Conservation (phyloP, 2,113 vertebrate genomes). For the Gobius niger region DNA sequence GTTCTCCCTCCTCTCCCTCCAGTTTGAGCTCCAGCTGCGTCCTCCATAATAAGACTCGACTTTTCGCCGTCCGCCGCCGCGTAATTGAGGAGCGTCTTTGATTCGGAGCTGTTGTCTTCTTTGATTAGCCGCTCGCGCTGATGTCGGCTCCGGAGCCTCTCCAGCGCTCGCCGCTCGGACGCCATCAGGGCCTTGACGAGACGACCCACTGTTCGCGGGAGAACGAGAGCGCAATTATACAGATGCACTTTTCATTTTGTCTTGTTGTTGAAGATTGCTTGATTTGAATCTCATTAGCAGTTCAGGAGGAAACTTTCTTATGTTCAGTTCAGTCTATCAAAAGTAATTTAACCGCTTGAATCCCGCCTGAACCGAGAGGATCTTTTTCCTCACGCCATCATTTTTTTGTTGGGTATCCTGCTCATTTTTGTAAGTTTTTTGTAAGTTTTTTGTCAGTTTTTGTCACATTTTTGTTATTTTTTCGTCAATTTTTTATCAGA, state of each 20-base stretch:
- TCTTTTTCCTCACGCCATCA: too few relatives aligned
- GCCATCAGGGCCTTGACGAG: conserved; percentile 20
- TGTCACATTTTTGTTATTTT: too few relatives aligned
- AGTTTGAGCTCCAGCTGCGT: conserved; percentile 40
- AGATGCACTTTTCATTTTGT: background rate
- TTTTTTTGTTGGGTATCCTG: too few relatives aligned
- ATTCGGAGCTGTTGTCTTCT: conserved; percentile 55
- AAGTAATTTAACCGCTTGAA: too few relatives aligned
- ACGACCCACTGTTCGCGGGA: conserved; percentile 20
- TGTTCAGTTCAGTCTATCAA: too few relatives aligned
- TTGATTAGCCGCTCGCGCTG: conserved; percentile 38
- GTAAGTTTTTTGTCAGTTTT: too few relatives aligned
- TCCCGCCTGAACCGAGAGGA: too few relatives aligned
- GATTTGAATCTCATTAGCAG: too few relatives aligned
- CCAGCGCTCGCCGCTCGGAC: conserved; percentile 27
- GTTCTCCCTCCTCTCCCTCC: conserved; percentile 3
- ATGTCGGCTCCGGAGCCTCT: conserved; percentile 22
- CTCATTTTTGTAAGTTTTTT: too few relatives aligned
- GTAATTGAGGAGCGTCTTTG: conserved; percentile 52
- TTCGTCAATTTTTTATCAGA: too few relatives aligned
- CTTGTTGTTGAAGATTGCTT: too few relatives aligned
- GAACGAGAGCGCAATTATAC: background rate
- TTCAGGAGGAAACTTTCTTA: too few relatives aligned
- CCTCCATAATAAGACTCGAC: conserved; percentile 48
- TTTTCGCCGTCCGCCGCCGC: conserved; percentile 17